Base-by-base conservation (phyloP, 2,113 vertebrate genomes). In the Entelurus aequoreus region DNA sequence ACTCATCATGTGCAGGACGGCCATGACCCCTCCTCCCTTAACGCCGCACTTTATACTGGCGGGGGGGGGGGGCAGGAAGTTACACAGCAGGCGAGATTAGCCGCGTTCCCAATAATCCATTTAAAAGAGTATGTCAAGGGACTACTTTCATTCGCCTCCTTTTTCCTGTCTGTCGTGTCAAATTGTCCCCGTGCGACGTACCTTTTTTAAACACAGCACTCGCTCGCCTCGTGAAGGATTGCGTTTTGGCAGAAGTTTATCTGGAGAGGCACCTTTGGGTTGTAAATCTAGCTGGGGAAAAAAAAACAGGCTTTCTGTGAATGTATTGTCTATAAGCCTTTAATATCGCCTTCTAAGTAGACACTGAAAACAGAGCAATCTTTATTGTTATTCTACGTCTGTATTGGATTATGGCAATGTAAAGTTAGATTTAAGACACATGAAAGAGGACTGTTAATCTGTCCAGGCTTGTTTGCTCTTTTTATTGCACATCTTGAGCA, bases 1-100 rank as follows among this genome's bases (percentile, higher is more conserved):
- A 82, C 59, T 64, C 75, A 70, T 73, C 48, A 72, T 67, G 79
- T 69, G 69, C 66, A 68, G 64, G 54, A 46, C 48, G 52, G 80
- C 72, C 74, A 68, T 71, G 78, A 15, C 52, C 63, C 42, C 48
- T 12, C 42, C 55, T 63, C 73, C 60, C 63, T 79, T 57, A 46
- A 48, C 48, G 70, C 68, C 62, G 28, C 66, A 59, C 71, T 86
- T 82, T 9, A 77, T 52, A 48, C 66, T 38, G 54, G 67, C 52
- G 72, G 69, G 28, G 21, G 21, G 21, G 21, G 21, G 75, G 67
- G 50, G 48, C 76, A 40, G 21, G 57, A 71, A 46, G 60, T 48
- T n/a, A 37, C 54, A 16, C 68, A 64, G 62, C 62, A n/a, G 49
- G 49, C 42, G 49, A 58, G 49, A 51, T 69, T 64, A 75, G 75